Evolutionary conservation across 2,797 vertebrate species (phyloP).

Genomic region (Pelochelys cantorii): DNA sequence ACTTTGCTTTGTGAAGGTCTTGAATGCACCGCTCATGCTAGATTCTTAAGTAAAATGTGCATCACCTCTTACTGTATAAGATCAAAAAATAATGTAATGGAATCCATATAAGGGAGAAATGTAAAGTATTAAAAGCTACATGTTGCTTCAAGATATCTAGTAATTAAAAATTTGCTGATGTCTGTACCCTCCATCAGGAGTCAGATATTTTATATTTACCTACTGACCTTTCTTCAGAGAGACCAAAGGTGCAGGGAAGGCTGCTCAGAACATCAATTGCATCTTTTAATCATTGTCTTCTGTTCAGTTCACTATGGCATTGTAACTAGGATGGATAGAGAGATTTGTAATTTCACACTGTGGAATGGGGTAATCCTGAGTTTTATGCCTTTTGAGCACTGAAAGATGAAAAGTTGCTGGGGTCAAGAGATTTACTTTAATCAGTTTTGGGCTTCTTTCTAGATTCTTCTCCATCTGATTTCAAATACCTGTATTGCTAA

Average conservation of each 20-base stretch:
- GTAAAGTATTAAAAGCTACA: neutral
- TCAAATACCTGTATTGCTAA: neutral
- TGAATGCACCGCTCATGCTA: neutral
- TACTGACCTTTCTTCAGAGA: neutral
- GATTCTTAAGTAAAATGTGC: neutral
- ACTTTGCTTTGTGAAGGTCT: neutral
- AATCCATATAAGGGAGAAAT: neutral
- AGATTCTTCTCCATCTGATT: neutral
- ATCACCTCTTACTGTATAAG: neutral
- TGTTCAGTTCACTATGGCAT: neutral
- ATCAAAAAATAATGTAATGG: neutral
- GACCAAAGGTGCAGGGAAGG: neutral
- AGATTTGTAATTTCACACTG: neutral
- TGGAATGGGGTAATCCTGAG: conserved; percentile 27
- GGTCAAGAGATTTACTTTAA: neutral
- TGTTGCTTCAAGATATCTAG: neutral
- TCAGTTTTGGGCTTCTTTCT: neutral
- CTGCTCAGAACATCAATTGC: neutral
- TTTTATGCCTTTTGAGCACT: neutral
- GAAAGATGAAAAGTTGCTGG: neutral
- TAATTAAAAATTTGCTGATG: neutral
- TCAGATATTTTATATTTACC: neutral
- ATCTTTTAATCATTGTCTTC: neutral
- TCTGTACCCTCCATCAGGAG: neutral
- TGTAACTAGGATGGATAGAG: neutral